Conservation (phyloP, 2,113 vertebrate genomes). For the Orycteropus afer region DNA sequence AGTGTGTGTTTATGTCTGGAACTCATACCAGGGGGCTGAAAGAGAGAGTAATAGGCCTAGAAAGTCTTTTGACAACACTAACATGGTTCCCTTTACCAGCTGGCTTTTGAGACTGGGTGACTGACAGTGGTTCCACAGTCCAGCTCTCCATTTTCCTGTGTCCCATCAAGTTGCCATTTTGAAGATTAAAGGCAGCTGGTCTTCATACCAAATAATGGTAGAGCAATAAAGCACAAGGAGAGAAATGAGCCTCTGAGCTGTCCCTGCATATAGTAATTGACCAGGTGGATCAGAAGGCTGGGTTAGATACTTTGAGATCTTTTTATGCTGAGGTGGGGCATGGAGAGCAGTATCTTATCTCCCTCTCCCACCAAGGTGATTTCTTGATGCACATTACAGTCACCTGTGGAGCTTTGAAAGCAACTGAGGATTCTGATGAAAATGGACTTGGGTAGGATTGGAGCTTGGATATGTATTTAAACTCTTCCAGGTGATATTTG, state of each 20-base stretch:
- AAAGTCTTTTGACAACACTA: background rate
- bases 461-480: background rate
- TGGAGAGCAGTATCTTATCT: fast-evolving
- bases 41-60: background rate
- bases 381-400: background rate
- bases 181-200: background rate
- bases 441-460: background rate
- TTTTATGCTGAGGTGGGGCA: background rate
- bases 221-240: background rate
- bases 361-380: background rate
- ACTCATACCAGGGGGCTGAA: background rate
- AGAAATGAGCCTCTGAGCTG: background rate
- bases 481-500: background rate
- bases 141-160: background rate
- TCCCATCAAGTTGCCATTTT: background rate
- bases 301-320: background rate
- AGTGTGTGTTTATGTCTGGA: constrained; percentile 56
- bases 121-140: background rate
- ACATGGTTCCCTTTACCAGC: background rate
- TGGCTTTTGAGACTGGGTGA: background rate
- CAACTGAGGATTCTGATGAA: background rate
- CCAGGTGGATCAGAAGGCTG: background rate
- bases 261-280: background rate
- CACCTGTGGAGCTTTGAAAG: background rate
- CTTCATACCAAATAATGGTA: too few species aligned